A percentile compares a stretch with the other conserved stretches of the same genome.
phyloP scores from a whole-genome alignment of 2,113 vertebrate genomes.

The Oncorhynchus keta region DNA sequence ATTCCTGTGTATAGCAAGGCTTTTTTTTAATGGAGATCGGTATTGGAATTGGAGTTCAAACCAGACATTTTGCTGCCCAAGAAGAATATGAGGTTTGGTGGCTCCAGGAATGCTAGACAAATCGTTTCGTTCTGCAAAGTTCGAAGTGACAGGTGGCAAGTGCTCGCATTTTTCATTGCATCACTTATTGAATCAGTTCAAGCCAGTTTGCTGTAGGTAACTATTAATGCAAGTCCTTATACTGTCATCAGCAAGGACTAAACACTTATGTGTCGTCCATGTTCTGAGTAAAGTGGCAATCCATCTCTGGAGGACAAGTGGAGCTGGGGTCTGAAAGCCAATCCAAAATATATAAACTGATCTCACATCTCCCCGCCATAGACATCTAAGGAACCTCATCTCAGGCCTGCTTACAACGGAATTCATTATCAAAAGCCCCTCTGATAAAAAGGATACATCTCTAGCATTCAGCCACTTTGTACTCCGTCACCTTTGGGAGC shows the following conservation, averaged over 20 bases:
- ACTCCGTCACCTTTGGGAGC: constrained; percentile 38
- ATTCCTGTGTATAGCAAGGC: not conserved
- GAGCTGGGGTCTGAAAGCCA: constrained; percentile 4
- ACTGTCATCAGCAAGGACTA: not conserved
- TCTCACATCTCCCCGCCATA: constrained; percentile 17
- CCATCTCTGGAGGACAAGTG: constrained; percentile 11
- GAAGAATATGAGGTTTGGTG: not conserved
- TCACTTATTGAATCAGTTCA: not conserved
- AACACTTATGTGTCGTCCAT: not conserved
- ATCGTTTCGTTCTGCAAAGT: too few relatives aligned
- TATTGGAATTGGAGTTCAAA: not conserved
- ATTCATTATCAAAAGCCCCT: constrained; percentile 48
- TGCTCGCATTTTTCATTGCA: not conserved
- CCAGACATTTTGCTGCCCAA: not conserved
- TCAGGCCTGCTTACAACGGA: constrained; percentile 40
- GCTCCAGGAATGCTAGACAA: not conserved
- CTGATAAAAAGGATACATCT: constrained; percentile 7
- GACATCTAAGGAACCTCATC: constrained; percentile 31
- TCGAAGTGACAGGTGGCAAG: too few relatives aligned
- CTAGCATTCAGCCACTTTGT: constrained; percentile 38
- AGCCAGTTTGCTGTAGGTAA: not conserved
- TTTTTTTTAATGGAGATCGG: not conserved
- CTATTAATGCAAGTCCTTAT: constrained; percentile 2
- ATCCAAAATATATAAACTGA: constrained; percentile 29
- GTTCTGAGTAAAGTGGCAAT: constrained; percentile 18